A percentile compares a stretch with the other conserved stretches of the same genome.
These are phyloP conservation scores for Genyomyrus donnyi DNA, from an alignment of 2,113 vertebrate species.

Conservation along the genomic window DNA sequence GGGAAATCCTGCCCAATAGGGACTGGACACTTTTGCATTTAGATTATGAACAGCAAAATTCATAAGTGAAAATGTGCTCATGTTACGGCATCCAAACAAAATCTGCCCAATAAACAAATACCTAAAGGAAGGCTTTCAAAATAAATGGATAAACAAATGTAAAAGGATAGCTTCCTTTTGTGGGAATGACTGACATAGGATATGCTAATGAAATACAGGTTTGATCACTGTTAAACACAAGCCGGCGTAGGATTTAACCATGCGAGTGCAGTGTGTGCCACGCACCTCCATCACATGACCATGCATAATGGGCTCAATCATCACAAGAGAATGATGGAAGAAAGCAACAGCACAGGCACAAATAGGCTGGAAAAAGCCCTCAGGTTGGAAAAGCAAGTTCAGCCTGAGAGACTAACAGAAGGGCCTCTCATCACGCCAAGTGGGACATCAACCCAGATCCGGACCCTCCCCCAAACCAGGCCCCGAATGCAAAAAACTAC, in stretches of 20 bases:
- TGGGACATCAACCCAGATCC: constrained; percentile 10
- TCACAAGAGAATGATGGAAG: background rate
- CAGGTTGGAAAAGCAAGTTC: background rate
- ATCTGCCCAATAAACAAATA: background rate
- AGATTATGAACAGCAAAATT: background rate
- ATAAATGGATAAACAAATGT: background rate
- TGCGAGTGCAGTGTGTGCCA: background rate
- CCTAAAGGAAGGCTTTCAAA: background rate
- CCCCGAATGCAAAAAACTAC: background rate
- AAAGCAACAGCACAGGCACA: background rate
- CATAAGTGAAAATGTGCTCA: background rate
- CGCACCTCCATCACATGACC: background rate
- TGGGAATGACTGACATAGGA: background rate
- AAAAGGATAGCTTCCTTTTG: background rate
- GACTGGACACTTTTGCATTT: background rate
- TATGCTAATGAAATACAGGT: background rate
- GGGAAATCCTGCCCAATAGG: background rate
- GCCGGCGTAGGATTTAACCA: background rate
- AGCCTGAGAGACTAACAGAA: constrained; percentile 11
- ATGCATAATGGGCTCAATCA: background rate
- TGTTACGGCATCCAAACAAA: background rate
- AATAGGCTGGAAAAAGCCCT: constrained; percentile 5
- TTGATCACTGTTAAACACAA: background rate
- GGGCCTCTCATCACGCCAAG: constrained; percentile 15
- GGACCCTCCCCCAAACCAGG: background rate